A percentile compares a stretch with the other conserved stretches of the same genome.
These are phyloP conservation scores for Ichneumoninae sp. DNA, from an alignment of 2,888 invertebrate genomes.

Conservation along the genomic window DNA sequence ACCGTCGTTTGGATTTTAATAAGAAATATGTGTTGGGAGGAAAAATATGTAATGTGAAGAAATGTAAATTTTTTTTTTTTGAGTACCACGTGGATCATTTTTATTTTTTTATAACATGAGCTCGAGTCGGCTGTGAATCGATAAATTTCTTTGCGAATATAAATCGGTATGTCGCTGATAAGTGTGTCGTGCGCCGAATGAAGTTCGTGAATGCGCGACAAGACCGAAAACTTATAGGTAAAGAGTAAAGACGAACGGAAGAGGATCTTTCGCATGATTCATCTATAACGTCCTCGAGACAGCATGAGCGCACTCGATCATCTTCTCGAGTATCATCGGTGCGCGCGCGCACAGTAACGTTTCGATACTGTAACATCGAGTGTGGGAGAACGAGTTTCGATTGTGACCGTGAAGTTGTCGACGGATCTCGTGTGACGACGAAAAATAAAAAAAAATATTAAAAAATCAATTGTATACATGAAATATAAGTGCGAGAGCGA, in stretches of 20 bases:
- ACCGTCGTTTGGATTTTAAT: neutral
- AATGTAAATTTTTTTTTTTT: neutral
- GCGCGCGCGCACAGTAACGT: conserved; percentile 10
- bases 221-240: neutral
- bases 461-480: conserved; percentile 16
- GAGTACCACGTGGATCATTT: neutral
- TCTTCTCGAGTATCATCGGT: too few species aligned
- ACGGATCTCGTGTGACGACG: conserved; percentile 52
- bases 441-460: conserved; percentile 1
- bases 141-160: neutral
- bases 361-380: conserved; percentile 30
- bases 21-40: neutral
- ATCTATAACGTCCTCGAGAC: conserved; percentile 23
- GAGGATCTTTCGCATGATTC: conserved; percentile 34
- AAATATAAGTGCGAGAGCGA: conserved; percentile 18
- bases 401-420: conserved; percentile 62
- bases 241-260: neutral
- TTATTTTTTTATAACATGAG: neutral
- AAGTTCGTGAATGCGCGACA: neutral
- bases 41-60: neutral
- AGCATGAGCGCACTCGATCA: neutral
- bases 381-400: conserved; percentile 66
- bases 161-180: neutral
- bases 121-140: neutral
- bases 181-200: neutral